phyloP scores from a whole-genome alignment of 2,888 invertebrate genomes.

The Operophtera brumata region DNA sequence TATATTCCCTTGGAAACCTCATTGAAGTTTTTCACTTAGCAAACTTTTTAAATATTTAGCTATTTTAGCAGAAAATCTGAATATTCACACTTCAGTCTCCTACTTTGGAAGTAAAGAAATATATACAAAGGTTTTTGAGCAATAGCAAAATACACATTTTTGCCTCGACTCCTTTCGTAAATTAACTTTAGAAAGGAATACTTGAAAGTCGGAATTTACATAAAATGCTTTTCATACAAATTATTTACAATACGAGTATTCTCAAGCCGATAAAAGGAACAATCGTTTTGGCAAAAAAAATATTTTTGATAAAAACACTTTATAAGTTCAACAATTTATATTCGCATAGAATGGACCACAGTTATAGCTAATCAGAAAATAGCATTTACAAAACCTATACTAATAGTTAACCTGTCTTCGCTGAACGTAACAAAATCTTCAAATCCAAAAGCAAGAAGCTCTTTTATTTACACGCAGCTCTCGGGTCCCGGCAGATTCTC shows the following conservation, averaged over 20 bases:
- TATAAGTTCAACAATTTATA: constrained; percentile 25
- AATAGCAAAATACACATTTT: constrained; percentile 27
- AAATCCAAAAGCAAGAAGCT: constrained; percentile 34
- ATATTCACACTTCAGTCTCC: constrained; percentile 24
- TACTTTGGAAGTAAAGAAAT: constrained; percentile 28
- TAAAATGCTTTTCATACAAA: constrained; percentile 5
- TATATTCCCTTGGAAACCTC: constrained; percentile 13
- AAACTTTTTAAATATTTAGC: constrained; percentile 18
- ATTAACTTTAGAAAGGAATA: constrained; percentile 7
- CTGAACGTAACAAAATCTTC: constrained; percentile 36
- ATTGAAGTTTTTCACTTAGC: constrained; percentile 16
- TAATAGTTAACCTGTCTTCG: constrained; percentile 41
- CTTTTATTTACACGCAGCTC: constrained; percentile 86
- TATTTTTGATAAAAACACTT: constrained; percentile 16
- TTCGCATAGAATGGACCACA: constrained; percentile 31
- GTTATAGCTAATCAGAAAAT: constrained; percentile 31
- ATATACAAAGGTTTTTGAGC: constrained; percentile 28
- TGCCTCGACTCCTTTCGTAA: constrained; percentile 9
- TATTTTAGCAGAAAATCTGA: constrained; percentile 18
- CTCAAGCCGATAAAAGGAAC: constrained; percentile 32
- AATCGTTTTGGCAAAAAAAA: constrained; percentile 35
- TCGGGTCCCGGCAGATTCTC: constrained; percentile 93
- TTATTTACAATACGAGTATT: constrained; percentile 37
- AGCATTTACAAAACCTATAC: constrained; percentile 36
- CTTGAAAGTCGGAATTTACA: background rate